Conservation (phyloP, 2,888 invertebrate species). For the Mantis religiosa region DNA sequence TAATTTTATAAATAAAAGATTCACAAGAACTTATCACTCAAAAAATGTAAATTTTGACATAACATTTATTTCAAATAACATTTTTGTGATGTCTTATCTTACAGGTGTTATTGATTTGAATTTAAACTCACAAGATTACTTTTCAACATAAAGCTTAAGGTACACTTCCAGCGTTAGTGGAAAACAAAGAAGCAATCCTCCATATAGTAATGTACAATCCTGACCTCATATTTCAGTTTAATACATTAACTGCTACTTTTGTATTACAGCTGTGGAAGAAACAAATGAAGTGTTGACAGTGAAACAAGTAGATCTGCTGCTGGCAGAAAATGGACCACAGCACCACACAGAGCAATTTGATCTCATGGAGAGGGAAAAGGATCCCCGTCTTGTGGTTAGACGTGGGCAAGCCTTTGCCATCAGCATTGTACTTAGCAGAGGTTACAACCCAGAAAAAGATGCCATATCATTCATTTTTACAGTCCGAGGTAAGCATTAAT, state of each 20-base stretch:
- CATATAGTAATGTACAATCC: no score
- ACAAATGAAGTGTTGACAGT: conserved; percentile 58
- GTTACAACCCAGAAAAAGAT: conserved; percentile 69
- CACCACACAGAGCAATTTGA: conserved; percentile 79
- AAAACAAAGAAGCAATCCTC: no score
- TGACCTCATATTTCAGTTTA: no score
- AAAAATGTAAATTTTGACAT: no score
- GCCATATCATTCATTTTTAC: conserved; percentile 81
- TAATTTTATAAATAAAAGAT: no score
- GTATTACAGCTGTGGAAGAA: conserved; percentile 40
- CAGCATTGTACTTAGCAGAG: conserved; percentile 67
- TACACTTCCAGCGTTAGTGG: no score
- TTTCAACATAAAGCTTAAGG: no score
- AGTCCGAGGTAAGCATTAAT: conserved; percentile 70
- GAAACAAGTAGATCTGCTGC: conserved; percentile 67
- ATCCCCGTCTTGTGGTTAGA: conserved; percentile 68
- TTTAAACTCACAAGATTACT: no score
- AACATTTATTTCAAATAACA: no score
- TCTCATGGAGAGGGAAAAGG: conserved; percentile 58
- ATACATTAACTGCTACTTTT: neutral
- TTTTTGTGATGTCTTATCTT: no score
- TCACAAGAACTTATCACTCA: no score
- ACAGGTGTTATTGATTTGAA: no score
- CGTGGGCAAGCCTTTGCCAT: conserved; percentile 78
- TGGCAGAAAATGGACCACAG: conserved; percentile 66